Base-by-base conservation (phyloP, 2,888 invertebrate genomes). In the Drosophila aldrichi region DNA sequence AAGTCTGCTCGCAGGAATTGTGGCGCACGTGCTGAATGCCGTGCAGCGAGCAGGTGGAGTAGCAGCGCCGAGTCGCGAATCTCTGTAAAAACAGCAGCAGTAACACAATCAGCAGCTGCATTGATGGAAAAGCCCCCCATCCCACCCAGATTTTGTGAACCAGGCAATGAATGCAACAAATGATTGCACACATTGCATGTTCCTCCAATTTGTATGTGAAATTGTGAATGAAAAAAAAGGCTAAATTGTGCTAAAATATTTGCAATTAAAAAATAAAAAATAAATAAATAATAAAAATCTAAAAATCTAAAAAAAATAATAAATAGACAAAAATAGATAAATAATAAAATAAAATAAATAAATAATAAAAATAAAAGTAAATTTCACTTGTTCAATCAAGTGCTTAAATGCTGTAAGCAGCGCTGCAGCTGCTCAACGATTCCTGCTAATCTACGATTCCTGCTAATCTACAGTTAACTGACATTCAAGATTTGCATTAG, bases 1-100 rank as follows among this genome's bases (percentile, higher is more conserved):
- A 96, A 92, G 96, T 96, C 94, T 96, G 96, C 94, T 96, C 96
- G 94, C 96, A 96, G 93, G 96, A 96, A 93, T 96, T 96, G 93
- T 96, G 96, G 90, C 96, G 95, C 93, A 95, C 94, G 92, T 95
- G 94, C 91, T 95, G 95, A 89, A 95, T 95, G 91, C 95, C 95
- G 92, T 94, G 95, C 90, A 96, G 94, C 93, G 96, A 96, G 93
- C 96, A 96, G 92, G 96, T 96, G 88, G 96, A 96, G 94, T 96
- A 96, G 95, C 96, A 96, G 87, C 96, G 95, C 91, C 95, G 94
- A 86, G 96, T 96, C 91, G 96, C 95, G 93, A 96, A 96, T 95
- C 95, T 95, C 95, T 96, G 96, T 76, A 86, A 89, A 52, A 75
- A 89, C 81, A 82, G 63, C 77, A 80, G 36, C 68, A 72, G 75